These are phyloP conservation scores for Agrochola lychnidis DNA, from an alignment of 2,888 invertebrate genomes.

Conservation along the genomic window DNA sequence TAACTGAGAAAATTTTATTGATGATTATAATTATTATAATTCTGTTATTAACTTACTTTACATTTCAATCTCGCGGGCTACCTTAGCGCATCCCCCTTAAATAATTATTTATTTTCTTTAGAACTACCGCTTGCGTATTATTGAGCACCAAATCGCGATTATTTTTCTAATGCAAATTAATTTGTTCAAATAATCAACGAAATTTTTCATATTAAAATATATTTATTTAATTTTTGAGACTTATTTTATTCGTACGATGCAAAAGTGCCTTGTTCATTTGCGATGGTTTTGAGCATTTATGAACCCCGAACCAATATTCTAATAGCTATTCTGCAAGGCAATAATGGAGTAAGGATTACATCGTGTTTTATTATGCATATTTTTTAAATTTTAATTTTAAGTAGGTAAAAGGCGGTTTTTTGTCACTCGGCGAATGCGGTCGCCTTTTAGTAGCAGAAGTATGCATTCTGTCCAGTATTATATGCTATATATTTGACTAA, in stretches of 20 bases:
- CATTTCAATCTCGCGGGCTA: no score
- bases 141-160: slow-evolving; percentile 57
- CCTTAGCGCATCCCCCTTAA: neutral
- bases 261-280: neutral
- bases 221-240: neutral
- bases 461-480: neutral
- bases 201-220: neutral
- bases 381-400: neutral
- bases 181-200: slow-evolving; percentile 8
- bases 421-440: neutral
- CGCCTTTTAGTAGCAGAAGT: neutral
- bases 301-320: neutral
- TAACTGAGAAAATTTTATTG: no score
- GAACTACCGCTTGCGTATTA: slow-evolving; percentile 32
- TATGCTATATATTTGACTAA: slow-evolving; percentile 5
- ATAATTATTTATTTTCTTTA: slow-evolving; percentile 13
- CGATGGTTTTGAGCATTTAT: slow-evolving; percentile 2
- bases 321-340: neutral
- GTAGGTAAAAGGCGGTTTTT: neutral
- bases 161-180: slow-evolving; percentile 6
- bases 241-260: slow-evolving; percentile 1
- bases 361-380: slow-evolving; percentile 25
- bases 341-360: neutral
- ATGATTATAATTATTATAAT: no score
- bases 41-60: no score